Percentiles rank a stretch among this genome's conserved stretches.
phyloP scores from a whole-genome alignment of 2,888 invertebrate genomes.

The Trisateles emortualis region DNA sequence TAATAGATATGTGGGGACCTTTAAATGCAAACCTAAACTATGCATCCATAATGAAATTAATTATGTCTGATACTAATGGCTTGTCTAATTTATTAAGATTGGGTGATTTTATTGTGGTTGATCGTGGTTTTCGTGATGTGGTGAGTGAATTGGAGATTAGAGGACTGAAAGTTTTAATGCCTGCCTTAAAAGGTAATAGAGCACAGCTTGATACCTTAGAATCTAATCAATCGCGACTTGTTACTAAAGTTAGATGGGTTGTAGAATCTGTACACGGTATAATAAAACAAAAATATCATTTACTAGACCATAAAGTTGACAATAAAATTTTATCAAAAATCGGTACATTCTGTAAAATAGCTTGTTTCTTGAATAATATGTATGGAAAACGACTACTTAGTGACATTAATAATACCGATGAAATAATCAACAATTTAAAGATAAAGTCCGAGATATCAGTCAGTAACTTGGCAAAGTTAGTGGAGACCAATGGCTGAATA shows the following conservation, averaged over 20 bases:
- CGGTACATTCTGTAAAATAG: neutral
- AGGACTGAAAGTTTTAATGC: slow-evolving; percentile 2
- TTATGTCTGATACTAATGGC: neutral
- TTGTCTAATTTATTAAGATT: neutral
- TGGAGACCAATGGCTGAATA: too few species aligned
- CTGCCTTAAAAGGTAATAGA: slow-evolving; percentile 10
- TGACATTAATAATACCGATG: neutral
- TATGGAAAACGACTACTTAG: slow-evolving; percentile 5
- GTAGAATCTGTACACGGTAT: slow-evolving; percentile 16
- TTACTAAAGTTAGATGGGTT: slow-evolving; percentile 17
- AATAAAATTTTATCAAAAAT: slow-evolving; percentile 7
- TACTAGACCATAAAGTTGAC: slow-evolving; percentile 3
- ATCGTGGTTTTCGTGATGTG: slow-evolving; percentile 7
- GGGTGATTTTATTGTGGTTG: slow-evolving; percentile 2
- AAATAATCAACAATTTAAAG: neutral
- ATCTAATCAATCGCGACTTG: slow-evolving; percentile 8
- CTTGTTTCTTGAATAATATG: slow-evolving; percentile 7
- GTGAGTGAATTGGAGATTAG: neutral
- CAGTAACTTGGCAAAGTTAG: too few species aligned
- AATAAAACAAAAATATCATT: slow-evolving; percentile 3
- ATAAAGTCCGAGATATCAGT: neutral
- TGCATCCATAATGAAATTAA: neutral
- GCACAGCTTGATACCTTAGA: slow-evolving; percentile 5
- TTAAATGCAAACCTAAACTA: slow-evolving; percentile 3
- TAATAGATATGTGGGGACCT: slow-evolving; percentile 4